Evolutionary conservation across 2,888 invertebrate species (phyloP).

Genomic region (Ochropleura leucogaster): DNA sequence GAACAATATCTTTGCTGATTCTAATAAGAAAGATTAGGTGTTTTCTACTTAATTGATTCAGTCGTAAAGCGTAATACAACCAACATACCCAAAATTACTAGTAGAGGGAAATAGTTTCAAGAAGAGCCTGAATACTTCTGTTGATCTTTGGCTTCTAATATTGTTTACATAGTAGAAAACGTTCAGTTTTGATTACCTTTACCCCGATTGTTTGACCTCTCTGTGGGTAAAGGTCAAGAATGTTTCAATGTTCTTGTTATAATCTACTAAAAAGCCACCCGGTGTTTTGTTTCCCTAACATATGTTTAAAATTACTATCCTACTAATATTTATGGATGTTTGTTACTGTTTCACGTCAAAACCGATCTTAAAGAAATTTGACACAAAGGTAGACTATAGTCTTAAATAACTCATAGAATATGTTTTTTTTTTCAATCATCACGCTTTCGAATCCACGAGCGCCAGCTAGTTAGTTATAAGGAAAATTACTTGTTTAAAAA

Average conservation of each 20-base stretch:
- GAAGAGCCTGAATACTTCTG: conserved; percentile 7
- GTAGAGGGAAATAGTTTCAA: conserved; percentile 2
- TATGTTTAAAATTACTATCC: not conserved
- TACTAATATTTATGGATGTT: not conserved
- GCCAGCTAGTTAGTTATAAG: too few relatives aligned
- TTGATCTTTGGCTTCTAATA: conserved; percentile 38
- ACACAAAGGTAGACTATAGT: too few relatives aligned
- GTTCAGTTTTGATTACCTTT: conserved; percentile 40
- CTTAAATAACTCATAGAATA: too few relatives aligned
- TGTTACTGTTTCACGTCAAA: too few relatives aligned
- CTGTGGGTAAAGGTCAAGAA: conserved; percentile 24
- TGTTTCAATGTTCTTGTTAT: conserved; percentile 12
- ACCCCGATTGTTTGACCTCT: conserved; percentile 11
- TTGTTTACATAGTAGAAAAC: conserved; percentile 27
- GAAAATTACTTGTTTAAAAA: not conserved
- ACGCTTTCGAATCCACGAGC: too few relatives aligned
- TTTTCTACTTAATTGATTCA: not conserved
- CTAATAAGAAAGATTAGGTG: not conserved
- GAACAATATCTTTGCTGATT: not conserved
- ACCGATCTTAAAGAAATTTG: too few relatives aligned
- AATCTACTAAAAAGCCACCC: conserved; percentile 3
- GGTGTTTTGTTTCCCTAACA: conserved; percentile 10
- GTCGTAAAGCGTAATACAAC: not conserved
- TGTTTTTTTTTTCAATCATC: too few relatives aligned
- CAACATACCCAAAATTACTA: not conserved